Conservation (phyloP, 2,888 invertebrate species). For the Idaea aversata region DNA sequence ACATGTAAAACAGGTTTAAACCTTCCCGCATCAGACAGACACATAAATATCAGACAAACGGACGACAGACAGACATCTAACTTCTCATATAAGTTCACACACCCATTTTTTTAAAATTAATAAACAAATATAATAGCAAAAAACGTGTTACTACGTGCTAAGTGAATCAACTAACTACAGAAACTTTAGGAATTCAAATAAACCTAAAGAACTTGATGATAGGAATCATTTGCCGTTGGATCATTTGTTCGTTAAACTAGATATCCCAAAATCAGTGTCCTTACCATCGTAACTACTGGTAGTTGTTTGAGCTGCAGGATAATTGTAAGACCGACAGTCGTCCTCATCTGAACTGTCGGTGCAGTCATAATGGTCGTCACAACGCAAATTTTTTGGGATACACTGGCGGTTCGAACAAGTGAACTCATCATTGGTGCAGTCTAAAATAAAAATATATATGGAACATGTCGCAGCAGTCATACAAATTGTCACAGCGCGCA, state of each 20-base stretch:
- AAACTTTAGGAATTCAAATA: no score
- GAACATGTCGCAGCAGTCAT: conserved; percentile 91
- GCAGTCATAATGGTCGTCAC: conserved; percentile 84
- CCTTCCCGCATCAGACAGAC: no score
- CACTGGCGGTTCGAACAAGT: conserved; percentile 85
- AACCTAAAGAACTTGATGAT: no score
- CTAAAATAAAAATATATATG: conserved; percentile 53
- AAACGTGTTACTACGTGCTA: neutral
- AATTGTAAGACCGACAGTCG: conserved; percentile 61
- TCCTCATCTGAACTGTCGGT: conserved; percentile 84
- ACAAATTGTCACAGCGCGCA: conserved; percentile 94
- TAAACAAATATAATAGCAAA: neutral
- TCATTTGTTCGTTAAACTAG: neutral
- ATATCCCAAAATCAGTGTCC: neutral
- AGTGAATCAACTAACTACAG: neutral
- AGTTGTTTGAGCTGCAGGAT: conserved; percentile 10
- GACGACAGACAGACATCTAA: no score
- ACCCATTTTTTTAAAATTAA: neutral
- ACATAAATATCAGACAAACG: no score
- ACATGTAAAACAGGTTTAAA: no score
- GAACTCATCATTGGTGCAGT: conserved; percentile 83
- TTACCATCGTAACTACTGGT: neutral
- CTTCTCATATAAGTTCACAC: no score
- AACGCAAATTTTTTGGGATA: conserved; percentile 80
- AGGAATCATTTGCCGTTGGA: neutral